Evolutionary conservation across 2,113 vertebrate genomes (phyloP).

Genomic region (Cottus gobio): DNA sequence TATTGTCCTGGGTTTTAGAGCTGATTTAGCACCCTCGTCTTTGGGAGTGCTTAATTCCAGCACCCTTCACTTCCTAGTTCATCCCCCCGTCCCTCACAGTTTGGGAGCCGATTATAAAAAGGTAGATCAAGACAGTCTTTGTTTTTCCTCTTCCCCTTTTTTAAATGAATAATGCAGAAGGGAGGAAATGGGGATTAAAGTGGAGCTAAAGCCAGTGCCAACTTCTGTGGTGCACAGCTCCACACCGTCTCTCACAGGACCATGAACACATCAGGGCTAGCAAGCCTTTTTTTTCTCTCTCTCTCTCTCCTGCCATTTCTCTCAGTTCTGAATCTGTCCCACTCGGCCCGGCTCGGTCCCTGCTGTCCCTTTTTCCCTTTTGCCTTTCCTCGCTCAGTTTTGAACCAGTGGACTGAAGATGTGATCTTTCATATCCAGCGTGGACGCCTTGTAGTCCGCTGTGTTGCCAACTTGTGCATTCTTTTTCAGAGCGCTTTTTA

Average conservation of each 20-base stretch:
- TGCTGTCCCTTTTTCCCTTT: constrained; percentile 18
- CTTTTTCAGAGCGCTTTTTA: neutral
- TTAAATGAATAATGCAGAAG: constrained; percentile 79
- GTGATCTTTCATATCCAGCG: constrained; percentile 22
- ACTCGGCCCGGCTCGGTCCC: constrained; percentile 34
- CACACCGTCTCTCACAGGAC: constrained; percentile 61
- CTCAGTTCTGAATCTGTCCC: constrained; percentile 54
- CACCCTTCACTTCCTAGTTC: constrained; percentile 37
- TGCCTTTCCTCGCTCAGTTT: constrained; percentile 24
- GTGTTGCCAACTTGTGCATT: neutral
- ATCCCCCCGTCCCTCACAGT: constrained; percentile 23
- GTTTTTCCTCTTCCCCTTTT: constrained; percentile 61
- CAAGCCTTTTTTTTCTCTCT: constrained; percentile 51
- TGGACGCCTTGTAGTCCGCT: constrained; percentile 9
- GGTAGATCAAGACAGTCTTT: constrained; percentile 34
- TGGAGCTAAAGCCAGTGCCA: constrained; percentile 68
- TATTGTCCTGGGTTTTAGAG: constrained; percentile 49
- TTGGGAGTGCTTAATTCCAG: constrained; percentile 44
- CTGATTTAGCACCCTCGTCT: constrained; percentile 63
- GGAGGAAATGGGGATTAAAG: constrained; percentile 75
- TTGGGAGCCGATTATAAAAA: neutral
- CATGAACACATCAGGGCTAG: constrained; percentile 68
- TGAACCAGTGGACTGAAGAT: constrained; percentile 23
- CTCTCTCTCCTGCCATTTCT: constrained; percentile 53
- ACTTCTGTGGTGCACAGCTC: constrained; percentile 58